A percentile compares a stretch with the other conserved stretches of the same genome.
These are phyloP conservation scores for Paracentrotus lividus DNA, from an alignment of 53 echinoderm and acorn worm species.

Conservation along the genomic window DNA sequence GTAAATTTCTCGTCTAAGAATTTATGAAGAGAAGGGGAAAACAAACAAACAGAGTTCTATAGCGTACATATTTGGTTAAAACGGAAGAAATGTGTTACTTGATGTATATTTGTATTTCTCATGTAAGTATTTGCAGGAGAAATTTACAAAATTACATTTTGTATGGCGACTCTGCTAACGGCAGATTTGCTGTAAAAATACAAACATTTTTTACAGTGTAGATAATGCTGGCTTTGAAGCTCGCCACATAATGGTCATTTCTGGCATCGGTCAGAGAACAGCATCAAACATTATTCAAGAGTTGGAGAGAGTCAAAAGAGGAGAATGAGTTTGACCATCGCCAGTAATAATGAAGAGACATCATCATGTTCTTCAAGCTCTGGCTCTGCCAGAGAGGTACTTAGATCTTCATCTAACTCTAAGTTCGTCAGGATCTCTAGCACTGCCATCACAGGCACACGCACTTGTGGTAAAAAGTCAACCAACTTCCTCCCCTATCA, in stretches of 20 bases:
- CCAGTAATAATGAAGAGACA: constrained; percentile 43
- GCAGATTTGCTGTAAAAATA: no score
- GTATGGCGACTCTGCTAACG: no score
- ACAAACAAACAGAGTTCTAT: no score
- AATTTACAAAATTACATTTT: no score
- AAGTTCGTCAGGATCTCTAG: not conserved
- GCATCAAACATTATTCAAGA: constrained; percentile 62
- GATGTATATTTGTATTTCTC: no score
- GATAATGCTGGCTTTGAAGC: constrained; percentile 65
- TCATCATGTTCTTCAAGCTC: constrained; percentile 20
- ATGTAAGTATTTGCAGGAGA: no score
- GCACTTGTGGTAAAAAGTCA: not conserved
- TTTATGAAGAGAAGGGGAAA: no score
- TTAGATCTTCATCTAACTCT: not conserved
- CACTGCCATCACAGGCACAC: not conserved
- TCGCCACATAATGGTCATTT: constrained; percentile 63
- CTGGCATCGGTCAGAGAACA: constrained; percentile 32
- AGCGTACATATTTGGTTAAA: no score
- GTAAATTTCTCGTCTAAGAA: no score
- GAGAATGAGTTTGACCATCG: constrained; percentile 62
- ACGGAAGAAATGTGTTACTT: no score
- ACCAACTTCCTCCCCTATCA: not conserved
- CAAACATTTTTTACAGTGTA: no score
- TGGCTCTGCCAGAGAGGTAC: not conserved
- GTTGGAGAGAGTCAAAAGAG: constrained; percentile 60